Base-by-base conservation (phyloP, 2,113 vertebrate genomes). In the Trichechus manatus region DNA sequence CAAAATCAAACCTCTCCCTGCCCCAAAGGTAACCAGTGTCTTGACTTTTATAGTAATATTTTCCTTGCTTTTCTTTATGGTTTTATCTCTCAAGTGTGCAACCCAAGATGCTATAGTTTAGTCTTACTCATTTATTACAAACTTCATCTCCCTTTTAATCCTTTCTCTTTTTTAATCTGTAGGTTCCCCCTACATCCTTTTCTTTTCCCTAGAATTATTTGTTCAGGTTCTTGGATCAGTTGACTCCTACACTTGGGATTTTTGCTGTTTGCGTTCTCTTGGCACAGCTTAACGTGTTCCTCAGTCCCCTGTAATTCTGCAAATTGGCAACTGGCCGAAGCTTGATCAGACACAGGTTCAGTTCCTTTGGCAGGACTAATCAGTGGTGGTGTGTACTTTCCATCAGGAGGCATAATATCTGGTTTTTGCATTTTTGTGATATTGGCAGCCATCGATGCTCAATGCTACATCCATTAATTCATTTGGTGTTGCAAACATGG, bases 71-170 rank as follows among this genome's bases (percentile, higher is more conserved):
- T 56, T 56, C 59, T 27, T 72, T 39, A 15, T 31, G 63, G 36
- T 27, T 78, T 83, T 66, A 72, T 86, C 68, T 59, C 19, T 31
- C 33, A 47, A 74, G 20, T 31, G 63, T 50, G n/a, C 63, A 39
- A 31, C 0, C 17, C 61, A 59, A 74, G 10, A 29, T 31, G 5
- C 7, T 61, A 13, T 53, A 61, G 9, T 47, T 64, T 56, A 36
- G 59, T 78, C 93, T 90, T 56, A 25, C 9, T 86, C 13, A 20
- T 88, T 77, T n/a, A 33, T 64, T 92, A 79, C 88, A 84, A 70
- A 47, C 19, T 86, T 66, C 17, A 3, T 29, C 53, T 39, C 44
- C 85, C 15, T 80, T 88, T 36, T 7, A 59, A 42, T 15, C 74
- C 53, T 74, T 50, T 75, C 31, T 75, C 86, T 56, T 56, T 56